A percentile compares a stretch with the other conserved stretches of the same genome.
These are phyloP conservation scores for Spea bombifrons DNA, from an alignment of 2,113 vertebrate species.

Conservation along the genomic window DNA sequence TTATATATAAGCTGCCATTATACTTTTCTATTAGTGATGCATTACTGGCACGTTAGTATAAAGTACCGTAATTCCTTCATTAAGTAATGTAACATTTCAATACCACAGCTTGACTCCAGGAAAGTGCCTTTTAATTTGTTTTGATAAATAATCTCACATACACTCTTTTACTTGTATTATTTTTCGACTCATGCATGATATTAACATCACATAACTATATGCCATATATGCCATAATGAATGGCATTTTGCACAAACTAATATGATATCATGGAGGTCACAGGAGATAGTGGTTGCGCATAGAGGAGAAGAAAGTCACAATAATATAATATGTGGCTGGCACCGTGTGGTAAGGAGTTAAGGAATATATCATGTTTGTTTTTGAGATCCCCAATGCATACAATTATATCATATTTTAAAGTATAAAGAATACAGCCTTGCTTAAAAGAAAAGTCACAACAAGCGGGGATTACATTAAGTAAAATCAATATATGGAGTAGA, in stretches of 20 bases:
- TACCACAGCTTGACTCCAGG: not conserved
- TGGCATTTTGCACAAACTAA: not conserved
- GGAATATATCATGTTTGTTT: too few relatives aligned
- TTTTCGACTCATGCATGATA: not conserved
- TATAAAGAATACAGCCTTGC: not conserved
- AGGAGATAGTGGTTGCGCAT: too few relatives aligned
- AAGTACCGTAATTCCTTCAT: constrained; percentile 23
- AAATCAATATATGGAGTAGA: not conserved
- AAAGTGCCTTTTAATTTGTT: not conserved
- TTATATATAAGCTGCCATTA: not conserved
- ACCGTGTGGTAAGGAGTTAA: too few relatives aligned
- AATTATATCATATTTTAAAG: not conserved
- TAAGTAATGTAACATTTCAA: not conserved
- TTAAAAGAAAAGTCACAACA: not conserved
- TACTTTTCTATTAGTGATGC: not conserved
- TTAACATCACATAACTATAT: not conserved
- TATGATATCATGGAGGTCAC: not conserved
- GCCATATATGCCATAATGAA: not conserved
- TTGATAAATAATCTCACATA: not conserved
- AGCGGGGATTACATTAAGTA: not conserved
- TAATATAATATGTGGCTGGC: too few relatives aligned
- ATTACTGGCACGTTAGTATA: constrained; percentile 12
- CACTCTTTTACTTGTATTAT: not conserved
- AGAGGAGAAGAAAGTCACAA: too few relatives aligned
- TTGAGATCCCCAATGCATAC: too few relatives aligned